A percentile compares a stretch with the other conserved stretches of the same genome.
These are phyloP conservation scores for Ypsolopha sequella DNA, from an alignment of 2,888 invertebrate genomes.

Conservation along the genomic window DNA sequence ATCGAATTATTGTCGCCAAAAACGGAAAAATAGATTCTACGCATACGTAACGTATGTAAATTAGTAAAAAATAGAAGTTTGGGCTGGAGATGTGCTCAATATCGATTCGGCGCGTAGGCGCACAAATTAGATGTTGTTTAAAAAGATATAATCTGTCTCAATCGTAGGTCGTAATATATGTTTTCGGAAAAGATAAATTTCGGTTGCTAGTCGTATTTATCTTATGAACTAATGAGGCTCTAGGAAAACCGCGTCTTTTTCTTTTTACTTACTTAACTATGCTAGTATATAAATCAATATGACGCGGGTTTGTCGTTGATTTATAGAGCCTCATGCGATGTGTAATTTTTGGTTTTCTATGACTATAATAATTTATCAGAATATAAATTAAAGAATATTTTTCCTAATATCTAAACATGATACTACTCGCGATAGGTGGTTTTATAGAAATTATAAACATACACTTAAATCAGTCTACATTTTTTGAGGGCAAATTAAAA, in stretches of 20 bases:
- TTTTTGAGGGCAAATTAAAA: too few relatives aligned
- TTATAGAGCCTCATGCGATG: constrained; percentile 37
- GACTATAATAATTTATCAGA: too few relatives aligned
- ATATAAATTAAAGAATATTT: too few relatives aligned
- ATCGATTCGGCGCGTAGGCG: constrained; percentile 55
- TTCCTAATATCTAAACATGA: too few relatives aligned
- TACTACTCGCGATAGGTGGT: too few relatives aligned
- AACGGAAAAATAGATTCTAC: constrained; percentile 44
- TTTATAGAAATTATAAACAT: too few relatives aligned
- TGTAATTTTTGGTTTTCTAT: constrained; percentile 12
- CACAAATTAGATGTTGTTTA: constrained; percentile 45
- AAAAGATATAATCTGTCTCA: constrained; percentile 55
- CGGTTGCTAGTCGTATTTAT: constrained; percentile 38
- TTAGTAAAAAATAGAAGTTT: constrained; percentile 20
- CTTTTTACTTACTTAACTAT: constrained; percentile 21
- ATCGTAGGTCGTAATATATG: constrained; percentile 57
- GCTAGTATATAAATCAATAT: constrained; percentile 41
- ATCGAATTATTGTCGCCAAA: constrained; percentile 45
- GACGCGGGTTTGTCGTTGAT: constrained; percentile 33
- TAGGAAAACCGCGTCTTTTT: constrained; percentile 24
- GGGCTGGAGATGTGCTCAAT: neutral
- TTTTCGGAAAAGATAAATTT: constrained; percentile 34
- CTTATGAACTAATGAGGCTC: constrained; percentile 38
- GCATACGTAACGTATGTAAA: constrained; percentile 41
- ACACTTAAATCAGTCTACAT: too few relatives aligned